Base-by-base conservation (phyloP, 1,140 invertebrate species). In the Cepaea nemoralis region DNA sequence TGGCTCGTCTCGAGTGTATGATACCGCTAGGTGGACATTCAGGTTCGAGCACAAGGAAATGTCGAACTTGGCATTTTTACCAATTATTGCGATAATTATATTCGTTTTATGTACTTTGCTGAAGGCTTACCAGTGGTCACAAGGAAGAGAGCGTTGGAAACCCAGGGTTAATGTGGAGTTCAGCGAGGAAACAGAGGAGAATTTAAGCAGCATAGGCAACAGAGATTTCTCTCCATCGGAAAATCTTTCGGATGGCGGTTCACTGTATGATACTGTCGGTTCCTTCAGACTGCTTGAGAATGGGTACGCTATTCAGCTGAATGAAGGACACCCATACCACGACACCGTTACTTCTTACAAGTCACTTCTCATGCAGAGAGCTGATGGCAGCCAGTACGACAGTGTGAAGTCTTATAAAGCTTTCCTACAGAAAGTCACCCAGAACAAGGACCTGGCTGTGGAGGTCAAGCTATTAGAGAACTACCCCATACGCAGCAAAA, bases 381-480 rank as follows among this genome's bases (percentile, higher is more conserved):
- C 77, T 10, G 82, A 85, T 37, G 82, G 76, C 8, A 66, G 77
- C 16, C 79, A 81, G 39, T 83, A 83, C 48, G 83, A 81, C 50
- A 83, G 79, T 42, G 83, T 83, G 6, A 80, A 83, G 31, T 83
- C 83, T 19, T 83, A 83, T 79, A 83, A 83, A 75, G 80, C 83
- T 22, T 83, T 83, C 59, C 69, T 83, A 31, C 50, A 83, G 70
- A 69, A 77, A n/a, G 63, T 77, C 24, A 83, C 80, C 19, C 69
- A 83, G 77, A 63, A 73, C 31, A 83, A 73, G 12, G 84, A 85
- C n/a, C 48, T 83, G 40, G 84, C 82, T 10, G 82, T 85, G 27
- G 82, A 85, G 35, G 84, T 85, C 59, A 80, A 83, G 24, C 76
- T 83, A 19, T 71, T 83, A 45, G 45, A 81, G 27, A 71, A 83